Base-by-base conservation (phyloP, 2,888 invertebrate genomes). In the Stratiomys singularior region DNA sequence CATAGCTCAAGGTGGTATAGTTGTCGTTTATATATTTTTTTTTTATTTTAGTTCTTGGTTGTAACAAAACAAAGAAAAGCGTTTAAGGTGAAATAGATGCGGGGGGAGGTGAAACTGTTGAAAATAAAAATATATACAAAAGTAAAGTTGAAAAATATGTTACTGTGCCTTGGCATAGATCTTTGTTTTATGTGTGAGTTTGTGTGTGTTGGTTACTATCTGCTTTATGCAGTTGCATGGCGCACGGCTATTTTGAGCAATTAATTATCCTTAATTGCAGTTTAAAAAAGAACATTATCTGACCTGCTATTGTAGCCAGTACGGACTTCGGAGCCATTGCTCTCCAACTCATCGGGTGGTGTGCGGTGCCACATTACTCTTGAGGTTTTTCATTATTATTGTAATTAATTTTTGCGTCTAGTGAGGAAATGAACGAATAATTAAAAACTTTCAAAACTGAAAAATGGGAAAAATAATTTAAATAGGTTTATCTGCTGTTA, bases 241-340 rank as follows among this genome's bases (percentile, higher is more conserved):
- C 52, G 52, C 64, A 76, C 44, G 46, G 79, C 77, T 63, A 79
- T 79, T 79, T 77, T 76, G 46, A 47, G 76, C 64, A 76, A 76
- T 76, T 76, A 76, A 64, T 76, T 76, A 63, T 63, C 46, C 47
- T 64, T 76, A 76, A 76, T 76, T 76, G 37, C 76, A 64, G 46
- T 64, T 63, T 60, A 46, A 60, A 28, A 76, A 23, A 47, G 72
- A 56, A 27, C 18, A 74, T 74, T 74, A 74, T 60, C 58, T 74
- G 37, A 58, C 56, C 21, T 60, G 28, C 37, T 47, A 60, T 74
- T 74, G 74, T 74, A 25, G 18, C 30, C 28, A 13, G 52, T 63
- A 63, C 11, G 25, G 63, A n/a, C n/a, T 15, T 28, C 3, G n/a
- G 28, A 15, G n/a, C 13, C 25, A 4, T 13, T 63, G 15, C 15